Evolutionary conservation across 1,140 invertebrate genomes (phyloP).

Genomic region (Mizuhopecten yessoensis): DNA sequence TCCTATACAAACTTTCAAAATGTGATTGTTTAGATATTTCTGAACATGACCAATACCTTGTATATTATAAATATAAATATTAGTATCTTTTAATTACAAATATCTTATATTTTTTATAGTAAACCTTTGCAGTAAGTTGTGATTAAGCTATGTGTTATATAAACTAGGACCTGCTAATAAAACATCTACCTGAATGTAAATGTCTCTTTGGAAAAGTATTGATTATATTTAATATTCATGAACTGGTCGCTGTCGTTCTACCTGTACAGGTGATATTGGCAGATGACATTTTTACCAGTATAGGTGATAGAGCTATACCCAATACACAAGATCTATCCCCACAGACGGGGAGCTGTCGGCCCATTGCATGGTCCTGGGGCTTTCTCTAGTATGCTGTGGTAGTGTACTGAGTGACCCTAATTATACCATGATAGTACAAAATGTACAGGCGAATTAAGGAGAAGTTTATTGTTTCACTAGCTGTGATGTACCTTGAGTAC

Average conservation of each 20-base stretch:
- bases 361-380: not conserved
- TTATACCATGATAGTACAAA: constrained; percentile 27
- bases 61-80: too few relatives aligned
- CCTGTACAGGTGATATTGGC: not conserved
- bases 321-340: not conserved
- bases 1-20: too few relatives aligned
- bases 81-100: too few relatives aligned
- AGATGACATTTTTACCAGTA: not conserved
- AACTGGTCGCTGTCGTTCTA: not conserved
- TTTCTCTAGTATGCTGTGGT: not conserved
- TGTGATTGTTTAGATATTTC: too few relatives aligned
- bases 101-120: too few relatives aligned
- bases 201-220: constrained; percentile 14
- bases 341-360: not conserved
- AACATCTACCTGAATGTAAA: not conserved
- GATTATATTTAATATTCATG: constrained; percentile 14
- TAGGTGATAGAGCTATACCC: not conserved
- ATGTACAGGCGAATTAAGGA: not conserved
- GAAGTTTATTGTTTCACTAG: not conserved
- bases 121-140: too few relatives aligned
- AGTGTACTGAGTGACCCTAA: constrained; percentile 12
- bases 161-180: too few relatives aligned
- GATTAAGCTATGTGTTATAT: too few relatives aligned
- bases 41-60: too few relatives aligned
- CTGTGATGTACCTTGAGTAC: not conserved